Percentiles rank a stretch among this genome's conserved stretches.
Evolutionary conservation across 2,888 invertebrate genomes (phyloP).

Genomic region (Tipula vernalis): DNA sequence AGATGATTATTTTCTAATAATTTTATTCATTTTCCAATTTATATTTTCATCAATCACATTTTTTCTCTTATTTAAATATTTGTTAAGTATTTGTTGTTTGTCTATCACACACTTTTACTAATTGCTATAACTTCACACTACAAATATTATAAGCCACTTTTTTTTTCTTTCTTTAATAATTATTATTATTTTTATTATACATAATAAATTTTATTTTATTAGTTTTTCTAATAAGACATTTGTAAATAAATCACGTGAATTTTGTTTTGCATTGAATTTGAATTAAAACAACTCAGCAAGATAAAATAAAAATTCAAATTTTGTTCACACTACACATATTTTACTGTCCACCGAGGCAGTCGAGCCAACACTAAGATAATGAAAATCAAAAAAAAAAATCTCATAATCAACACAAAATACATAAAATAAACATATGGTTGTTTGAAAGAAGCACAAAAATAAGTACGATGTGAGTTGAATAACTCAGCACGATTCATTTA

Average conservation of each 20-base stretch:
- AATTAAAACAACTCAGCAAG: neutral
- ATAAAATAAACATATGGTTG: neutral
- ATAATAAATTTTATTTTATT: neutral
- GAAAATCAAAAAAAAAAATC: neutral
- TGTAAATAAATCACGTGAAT: neutral
- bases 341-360: constrained; percentile 14
- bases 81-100: neutral
- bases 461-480: neutral
- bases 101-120: neutral
- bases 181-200: neutral
- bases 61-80: neutral
- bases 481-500: neutral
- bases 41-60: neutral
- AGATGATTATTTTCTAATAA: neutral
- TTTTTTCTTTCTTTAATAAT: neutral
- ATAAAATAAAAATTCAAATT: neutral
- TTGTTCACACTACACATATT: neutral
- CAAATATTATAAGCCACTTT: neutral
- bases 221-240: neutral
- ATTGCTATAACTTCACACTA: neutral
- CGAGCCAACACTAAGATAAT: constrained; percentile 16
- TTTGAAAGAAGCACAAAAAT: neutral
- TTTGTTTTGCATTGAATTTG: neutral
- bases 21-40: neutral
- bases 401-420: neutral